These are phyloP conservation scores for Conops quadrifasciatus DNA, from an alignment of 2,888 invertebrate species.

Conservation along the genomic window DNA sequence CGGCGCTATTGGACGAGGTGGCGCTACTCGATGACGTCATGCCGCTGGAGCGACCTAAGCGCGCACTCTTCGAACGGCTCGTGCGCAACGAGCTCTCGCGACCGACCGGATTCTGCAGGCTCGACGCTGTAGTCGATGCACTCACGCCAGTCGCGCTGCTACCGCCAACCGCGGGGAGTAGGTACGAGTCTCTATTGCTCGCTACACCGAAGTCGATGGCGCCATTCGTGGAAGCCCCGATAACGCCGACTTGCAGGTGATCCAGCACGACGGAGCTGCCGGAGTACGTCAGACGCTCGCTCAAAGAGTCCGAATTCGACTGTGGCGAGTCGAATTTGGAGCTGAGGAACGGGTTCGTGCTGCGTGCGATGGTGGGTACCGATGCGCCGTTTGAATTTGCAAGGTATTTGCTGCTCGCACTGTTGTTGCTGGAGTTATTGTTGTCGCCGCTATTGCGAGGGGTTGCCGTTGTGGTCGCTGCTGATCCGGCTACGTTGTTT, in stretches of 20 bases:
- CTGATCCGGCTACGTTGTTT: slow-evolving; percentile 43
- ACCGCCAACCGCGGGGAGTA: background rate
- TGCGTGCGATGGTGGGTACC: slow-evolving; percentile 46
- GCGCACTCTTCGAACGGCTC: slow-evolving; percentile 60
- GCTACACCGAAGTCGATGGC: slow-evolving; percentile 47
- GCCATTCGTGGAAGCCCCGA: slow-evolving; percentile 37
- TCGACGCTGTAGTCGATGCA: slow-evolving; percentile 57
- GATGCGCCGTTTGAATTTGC: slow-evolving; percentile 28
- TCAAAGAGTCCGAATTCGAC: slow-evolving; percentile 55
- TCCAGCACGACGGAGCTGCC: slow-evolving; percentile 54
- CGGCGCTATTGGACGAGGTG: slow-evolving; percentile 63
- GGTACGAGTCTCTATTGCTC: slow-evolving; percentile 52
- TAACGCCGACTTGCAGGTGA: slow-evolving; percentile 50
- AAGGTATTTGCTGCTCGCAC: slow-evolving; percentile 30
- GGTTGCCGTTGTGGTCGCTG: slow-evolving; percentile 45
- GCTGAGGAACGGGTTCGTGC: slow-evolving; percentile 41
- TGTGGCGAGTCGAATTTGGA: slow-evolving; percentile 51
- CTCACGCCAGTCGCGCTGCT: slow-evolving; percentile 44
- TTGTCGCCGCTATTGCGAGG: slow-evolving; percentile 37
- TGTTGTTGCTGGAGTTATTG: slow-evolving; percentile 40
- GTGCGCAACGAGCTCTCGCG: slow-evolving; percentile 56
- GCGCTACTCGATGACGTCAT: slow-evolving; percentile 70
- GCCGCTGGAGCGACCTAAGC: slow-evolving; percentile 65
- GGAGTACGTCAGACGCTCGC: slow-evolving; percentile 53
- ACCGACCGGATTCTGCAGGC: slow-evolving; percentile 25